Conservation (phyloP, 2,888 invertebrate species). For the Adelognathus sp. region DNA sequence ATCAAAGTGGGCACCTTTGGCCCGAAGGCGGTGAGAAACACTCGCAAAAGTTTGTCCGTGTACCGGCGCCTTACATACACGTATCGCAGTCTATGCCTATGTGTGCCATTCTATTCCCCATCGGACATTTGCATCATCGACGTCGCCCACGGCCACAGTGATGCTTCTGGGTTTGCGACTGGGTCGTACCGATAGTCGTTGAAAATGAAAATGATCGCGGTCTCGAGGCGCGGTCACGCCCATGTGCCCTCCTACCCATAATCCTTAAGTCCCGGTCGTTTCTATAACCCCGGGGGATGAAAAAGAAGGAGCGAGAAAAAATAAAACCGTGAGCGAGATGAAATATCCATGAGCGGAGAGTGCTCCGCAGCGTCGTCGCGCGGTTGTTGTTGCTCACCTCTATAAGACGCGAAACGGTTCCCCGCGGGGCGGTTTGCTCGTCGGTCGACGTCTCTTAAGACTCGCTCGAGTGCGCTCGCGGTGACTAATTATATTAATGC, state of each 20-base stretch:
- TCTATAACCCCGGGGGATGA: slow-evolving; percentile 43
- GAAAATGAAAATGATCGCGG: slow-evolving; percentile 71
- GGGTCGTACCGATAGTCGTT: slow-evolving; percentile 46
- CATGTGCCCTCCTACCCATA: slow-evolving; percentile 63
- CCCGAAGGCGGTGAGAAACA: slow-evolving; percentile 20
- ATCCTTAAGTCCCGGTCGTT: slow-evolving; percentile 61
- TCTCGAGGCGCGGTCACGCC: slow-evolving; percentile 62
- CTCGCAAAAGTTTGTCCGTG: not conserved
- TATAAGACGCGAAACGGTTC: slow-evolving; percentile 68
- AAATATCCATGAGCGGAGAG: slow-evolving; percentile 16
- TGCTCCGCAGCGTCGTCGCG: slow-evolving; percentile 13
- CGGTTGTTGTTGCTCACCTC: slow-evolving; percentile 48
- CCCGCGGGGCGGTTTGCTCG: slow-evolving; percentile 58
- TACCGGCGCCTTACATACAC: not conserved
- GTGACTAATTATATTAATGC: slow-evolving; percentile 81
- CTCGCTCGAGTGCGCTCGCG: slow-evolving; percentile 74
- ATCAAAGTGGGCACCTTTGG: slow-evolving; percentile 45
- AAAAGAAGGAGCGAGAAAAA: too few species aligned
- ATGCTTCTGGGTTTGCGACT: slow-evolving; percentile 65
- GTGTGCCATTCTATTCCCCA: slow-evolving; percentile 35
- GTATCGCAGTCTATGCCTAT: not conserved
- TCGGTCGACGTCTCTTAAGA: slow-evolving; percentile 61
- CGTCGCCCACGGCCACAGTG: slow-evolving; percentile 25
- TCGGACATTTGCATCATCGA: slow-evolving; percentile 49
- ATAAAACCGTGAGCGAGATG: slow-evolving; percentile 32